Conservation (phyloP, 1,140 invertebrate genomes). For the Drosophila carrolli region DNA sequence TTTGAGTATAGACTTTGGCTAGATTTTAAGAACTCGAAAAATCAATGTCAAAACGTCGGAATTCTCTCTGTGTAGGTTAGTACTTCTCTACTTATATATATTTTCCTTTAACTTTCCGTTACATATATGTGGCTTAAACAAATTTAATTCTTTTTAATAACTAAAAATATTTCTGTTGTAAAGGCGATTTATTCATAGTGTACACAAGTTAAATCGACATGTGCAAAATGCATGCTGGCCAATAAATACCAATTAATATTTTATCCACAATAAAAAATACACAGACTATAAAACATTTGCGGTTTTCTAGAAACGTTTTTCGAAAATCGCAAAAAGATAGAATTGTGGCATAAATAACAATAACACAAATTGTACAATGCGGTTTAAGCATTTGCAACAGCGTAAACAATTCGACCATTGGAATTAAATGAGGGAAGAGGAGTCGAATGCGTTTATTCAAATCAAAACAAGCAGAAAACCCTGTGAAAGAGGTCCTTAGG, state of each 20-base stretch:
- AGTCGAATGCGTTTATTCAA: conserved; percentile 48
- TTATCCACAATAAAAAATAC: conserved; percentile 43
- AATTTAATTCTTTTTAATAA: no score
- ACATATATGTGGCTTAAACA: no score
- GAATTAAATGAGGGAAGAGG: conserved; percentile 17
- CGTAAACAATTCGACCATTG: conserved; percentile 47
- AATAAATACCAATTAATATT: conserved; percentile 70
- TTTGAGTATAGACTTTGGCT: no score
- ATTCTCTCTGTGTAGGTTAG: no score
- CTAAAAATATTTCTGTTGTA: no score
- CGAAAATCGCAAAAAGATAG: conserved; percentile 20
- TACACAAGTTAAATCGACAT: no score
- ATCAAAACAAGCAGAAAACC: conserved; percentile 52
- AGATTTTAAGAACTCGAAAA: no score
- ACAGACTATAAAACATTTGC: conserved; percentile 73
- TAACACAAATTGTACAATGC: conserved; percentile 46
- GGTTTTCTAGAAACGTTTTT: conserved; percentile 45
- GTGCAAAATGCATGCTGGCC: conserved; percentile 12
- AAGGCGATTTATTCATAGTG: no score
- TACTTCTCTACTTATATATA: no score
- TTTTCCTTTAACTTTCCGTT: no score
- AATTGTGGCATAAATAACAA: conserved; percentile 42
- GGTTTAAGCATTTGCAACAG: conserved; percentile 48
- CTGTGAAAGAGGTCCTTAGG: conserved; percentile 14
- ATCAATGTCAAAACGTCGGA: no score